phyloP scores from a whole-genome alignment of 2,113 vertebrate species.

The Desmodus rotundus region DNA sequence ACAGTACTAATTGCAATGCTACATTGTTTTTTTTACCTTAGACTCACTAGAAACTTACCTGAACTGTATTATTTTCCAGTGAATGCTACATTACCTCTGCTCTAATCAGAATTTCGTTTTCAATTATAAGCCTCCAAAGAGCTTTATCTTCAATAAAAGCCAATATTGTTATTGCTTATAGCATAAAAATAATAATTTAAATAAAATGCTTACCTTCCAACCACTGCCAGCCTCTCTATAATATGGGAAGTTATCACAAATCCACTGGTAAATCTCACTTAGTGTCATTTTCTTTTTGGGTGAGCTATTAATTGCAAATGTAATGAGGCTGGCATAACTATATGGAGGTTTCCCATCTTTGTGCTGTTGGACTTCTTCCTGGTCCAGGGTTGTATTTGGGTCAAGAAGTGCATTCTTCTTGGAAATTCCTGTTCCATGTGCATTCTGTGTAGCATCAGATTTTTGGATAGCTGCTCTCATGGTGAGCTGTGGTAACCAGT shows the following conservation, averaged over 20 bases:
- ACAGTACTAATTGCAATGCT: neutral
- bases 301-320: constrained; percentile 94
- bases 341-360: constrained; percentile 94
- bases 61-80: neutral
- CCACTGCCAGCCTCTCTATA: constrained; percentile 94
- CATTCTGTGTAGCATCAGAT: constrained; percentile 86
- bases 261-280: constrained; percentile 95
- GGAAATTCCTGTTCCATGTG: constrained; percentile 87
- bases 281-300: constrained; percentile 96
- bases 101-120: constrained; percentile 27
- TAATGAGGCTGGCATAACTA: constrained; percentile 95
- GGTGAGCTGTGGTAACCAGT: constrained; percentile 94
- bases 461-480: constrained; percentile 94
- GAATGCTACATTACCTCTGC: neutral
- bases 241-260: constrained; percentile 95
- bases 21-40: neutral
- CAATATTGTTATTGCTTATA: constrained; percentile 2
- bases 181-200: constrained; percentile 35
- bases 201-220: constrained; percentile 89
- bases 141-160: neutral
- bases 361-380: constrained; percentile 93
- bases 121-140: constrained; percentile 18
- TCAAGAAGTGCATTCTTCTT: constrained; percentile 90
- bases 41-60: neutral
- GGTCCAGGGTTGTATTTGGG: constrained; percentile 91